phyloP scores from a whole-genome alignment of 2,797 vertebrate genomes.

The Eremophila alpestris region DNA sequence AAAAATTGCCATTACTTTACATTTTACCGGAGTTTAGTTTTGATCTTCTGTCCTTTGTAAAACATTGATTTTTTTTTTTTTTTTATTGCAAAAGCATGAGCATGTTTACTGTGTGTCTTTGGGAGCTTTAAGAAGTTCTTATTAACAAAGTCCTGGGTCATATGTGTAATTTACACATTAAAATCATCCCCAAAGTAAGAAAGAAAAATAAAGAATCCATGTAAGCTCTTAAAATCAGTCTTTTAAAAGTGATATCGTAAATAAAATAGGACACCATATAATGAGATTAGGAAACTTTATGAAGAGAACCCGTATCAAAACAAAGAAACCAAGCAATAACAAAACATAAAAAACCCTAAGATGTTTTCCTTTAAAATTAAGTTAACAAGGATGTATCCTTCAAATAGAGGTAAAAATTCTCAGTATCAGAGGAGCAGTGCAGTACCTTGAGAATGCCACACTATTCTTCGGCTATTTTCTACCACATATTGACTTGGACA shows the following conservation, averaged over 20 bases:
- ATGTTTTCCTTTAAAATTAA: neutral
- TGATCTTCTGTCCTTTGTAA: neutral
- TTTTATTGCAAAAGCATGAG: neutral
- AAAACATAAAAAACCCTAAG: accelerated
- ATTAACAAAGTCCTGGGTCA: neutral
- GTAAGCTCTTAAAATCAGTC: neutral
- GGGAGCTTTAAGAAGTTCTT: neutral
- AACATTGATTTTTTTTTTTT: neutral
- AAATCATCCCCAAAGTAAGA: neutral
- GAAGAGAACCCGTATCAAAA: neutral
- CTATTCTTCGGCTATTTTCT: neutral
- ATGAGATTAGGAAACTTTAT: neutral
- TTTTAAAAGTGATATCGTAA: neutral
- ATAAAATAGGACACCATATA: neutral
- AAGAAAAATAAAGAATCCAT: neutral
- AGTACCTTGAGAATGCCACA: neutral
- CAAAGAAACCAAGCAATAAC: neutral
- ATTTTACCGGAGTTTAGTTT: neutral
- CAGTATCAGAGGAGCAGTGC: neutral
- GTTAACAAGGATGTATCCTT: neutral
- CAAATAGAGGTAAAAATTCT: neutral
- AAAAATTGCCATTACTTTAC: neutral
- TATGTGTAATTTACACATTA: neutral
- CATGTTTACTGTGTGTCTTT: neutral
- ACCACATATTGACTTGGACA: no score